These are phyloP conservation scores for Urosaurus nigricauda DNA, from an alignment of 2,797 vertebrate genomes.

Conservation along the genomic window DNA sequence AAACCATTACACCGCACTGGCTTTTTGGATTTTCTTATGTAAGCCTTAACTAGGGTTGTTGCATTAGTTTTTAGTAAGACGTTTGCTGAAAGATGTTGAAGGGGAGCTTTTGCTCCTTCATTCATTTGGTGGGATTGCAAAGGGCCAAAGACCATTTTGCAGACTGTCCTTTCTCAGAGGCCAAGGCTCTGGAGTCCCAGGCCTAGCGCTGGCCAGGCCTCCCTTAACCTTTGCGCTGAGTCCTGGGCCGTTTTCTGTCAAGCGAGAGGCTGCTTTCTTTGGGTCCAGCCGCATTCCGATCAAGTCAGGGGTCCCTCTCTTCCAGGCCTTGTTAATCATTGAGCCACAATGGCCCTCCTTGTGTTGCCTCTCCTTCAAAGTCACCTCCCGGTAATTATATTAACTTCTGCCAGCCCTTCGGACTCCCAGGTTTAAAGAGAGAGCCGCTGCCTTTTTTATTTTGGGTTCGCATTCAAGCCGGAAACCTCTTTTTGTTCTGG, in stretches of 20 bases:
- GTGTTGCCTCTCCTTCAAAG: conserved; percentile 59
- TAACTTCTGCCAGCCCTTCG: conserved; percentile 23
- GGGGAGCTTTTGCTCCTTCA: neutral
- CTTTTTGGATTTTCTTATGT: too few relatives aligned
- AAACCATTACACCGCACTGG: too few relatives aligned
- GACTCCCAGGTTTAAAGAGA: conserved; percentile 42
- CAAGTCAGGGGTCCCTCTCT: conserved; percentile 64
- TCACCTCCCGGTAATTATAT: conserved; percentile 64
- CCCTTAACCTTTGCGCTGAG: conserved; percentile 33
- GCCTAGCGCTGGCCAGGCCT: fast-evolving
- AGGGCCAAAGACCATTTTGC: fast-evolving
- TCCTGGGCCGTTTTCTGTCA: neutral
- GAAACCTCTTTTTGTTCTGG: fast-evolving
- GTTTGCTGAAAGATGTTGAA: too few relatives aligned
- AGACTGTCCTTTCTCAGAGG: fast-evolving
- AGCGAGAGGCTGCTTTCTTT: conserved; percentile 34
- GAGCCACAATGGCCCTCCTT: conserved; percentile 74
- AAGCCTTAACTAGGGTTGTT: too few relatives aligned
- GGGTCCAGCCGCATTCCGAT: conserved; percentile 66
- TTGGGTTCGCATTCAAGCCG: neutral
- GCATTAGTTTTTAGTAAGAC: too few relatives aligned
- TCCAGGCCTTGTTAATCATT: conserved; percentile 78
- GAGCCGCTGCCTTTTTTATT: neutral
- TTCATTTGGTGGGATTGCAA: fast-evolving
- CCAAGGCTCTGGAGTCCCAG: neutral